Base-by-base conservation (phyloP, 2,113 vertebrate genomes). In the Mobula hypostoma region DNA sequence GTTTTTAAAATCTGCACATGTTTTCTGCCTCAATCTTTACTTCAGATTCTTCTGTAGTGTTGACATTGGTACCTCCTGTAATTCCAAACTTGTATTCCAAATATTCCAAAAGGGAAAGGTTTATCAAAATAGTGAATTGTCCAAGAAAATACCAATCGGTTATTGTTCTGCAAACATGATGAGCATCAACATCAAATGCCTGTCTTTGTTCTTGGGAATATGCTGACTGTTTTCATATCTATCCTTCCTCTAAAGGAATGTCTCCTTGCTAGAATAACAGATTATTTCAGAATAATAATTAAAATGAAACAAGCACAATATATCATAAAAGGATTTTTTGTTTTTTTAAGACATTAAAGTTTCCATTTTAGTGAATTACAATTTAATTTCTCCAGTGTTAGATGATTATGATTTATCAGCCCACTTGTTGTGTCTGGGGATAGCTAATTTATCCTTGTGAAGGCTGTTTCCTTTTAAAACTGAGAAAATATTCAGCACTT, bases 401-500 rank as follows among this genome's bases (percentile, higher is more conserved):
- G 17, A 90, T 68, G 61, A 90, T 63, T 87, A 56, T 85, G 58
- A 90, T 90, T 90, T 90, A 90, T 90, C 85, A 88, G 12, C 27
- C 24, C 58, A n/a, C 85, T 63, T 66, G 80, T 83, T 56, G 85
- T 68, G 61, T 66, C n/a, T 17, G 29, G 15, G 85, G 61, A 66
- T 68, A 19, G 61, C 58, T 94, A 48, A 78, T 95, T 94, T 94
- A 56, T 94, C 56, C 83, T 94, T 94, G 95, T 96, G 95, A 95
- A 96, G 96, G 95, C 96, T 85, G 94, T 95, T 97, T 96, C 96
- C 95, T 97, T 95, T 97, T 95, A 95, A 95, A 68, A 94, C 94
- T 40, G 95, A 96, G 95, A 96, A 97, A 97, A 95, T 95, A 95
- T 95, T 94, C 95, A 96, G 96, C 96, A 95, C 95, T 97, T 96